Evolutionary conservation across 2,797 vertebrate species (phyloP).

Genomic region (Hozukius guyotensis): DNA sequence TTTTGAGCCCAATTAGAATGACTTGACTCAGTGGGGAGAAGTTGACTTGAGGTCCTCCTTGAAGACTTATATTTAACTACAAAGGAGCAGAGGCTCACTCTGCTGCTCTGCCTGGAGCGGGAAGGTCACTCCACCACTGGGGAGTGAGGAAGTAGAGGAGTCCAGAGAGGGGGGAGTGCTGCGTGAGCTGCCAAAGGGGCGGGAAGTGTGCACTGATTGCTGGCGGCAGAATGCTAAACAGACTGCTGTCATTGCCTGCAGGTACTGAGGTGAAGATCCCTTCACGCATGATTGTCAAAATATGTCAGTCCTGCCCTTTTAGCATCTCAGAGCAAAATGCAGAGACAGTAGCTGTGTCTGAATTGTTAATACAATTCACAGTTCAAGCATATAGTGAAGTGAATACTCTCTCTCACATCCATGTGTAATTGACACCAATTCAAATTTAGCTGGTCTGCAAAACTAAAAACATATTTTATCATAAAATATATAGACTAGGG

Average conservation of each 20-base stretch:
- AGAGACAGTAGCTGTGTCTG: background rate
- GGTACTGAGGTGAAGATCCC: background rate
- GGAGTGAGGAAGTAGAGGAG: background rate
- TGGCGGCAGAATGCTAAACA: background rate
- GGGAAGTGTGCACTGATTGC: background rate
- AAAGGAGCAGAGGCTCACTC: background rate
- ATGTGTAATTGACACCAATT: background rate
- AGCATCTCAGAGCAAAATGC: background rate
- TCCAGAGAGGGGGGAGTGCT: background rate
- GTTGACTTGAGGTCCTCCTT: background rate
- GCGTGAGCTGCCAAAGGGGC: background rate
- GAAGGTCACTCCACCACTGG: constrained; percentile 29
- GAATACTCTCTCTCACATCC: background rate
- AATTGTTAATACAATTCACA: background rate
- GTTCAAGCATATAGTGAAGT: background rate
- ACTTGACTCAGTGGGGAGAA: background rate
- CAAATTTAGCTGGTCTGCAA: background rate
- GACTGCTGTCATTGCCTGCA: background rate
- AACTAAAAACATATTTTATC: background rate
- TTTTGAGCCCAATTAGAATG: constrained; percentile 7
- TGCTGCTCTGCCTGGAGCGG: background rate
- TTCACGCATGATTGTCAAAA: background rate
- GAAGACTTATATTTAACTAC: constrained; percentile 22
- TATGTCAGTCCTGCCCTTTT: background rate
- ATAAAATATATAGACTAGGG: background rate